Conservation (phyloP, 1,140 invertebrate genomes). For the Cyphomyrmex costatus region DNA sequence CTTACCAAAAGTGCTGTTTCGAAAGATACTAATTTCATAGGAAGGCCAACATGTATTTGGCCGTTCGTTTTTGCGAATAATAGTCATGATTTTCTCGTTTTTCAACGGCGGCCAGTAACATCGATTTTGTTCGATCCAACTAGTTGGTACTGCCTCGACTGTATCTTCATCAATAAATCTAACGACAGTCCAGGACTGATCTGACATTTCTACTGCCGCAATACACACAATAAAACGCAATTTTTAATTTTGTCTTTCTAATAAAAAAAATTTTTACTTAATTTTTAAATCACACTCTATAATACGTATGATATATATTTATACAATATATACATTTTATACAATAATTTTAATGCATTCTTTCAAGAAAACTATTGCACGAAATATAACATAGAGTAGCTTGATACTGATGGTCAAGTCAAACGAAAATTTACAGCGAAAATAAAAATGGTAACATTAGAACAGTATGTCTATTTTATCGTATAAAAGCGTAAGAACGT, state of each 20-base stretch:
- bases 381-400: neutral
- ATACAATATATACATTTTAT: neutral
- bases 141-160: slow-evolving; percentile 5
- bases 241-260: neutral
- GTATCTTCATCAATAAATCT: slow-evolving; percentile 21
- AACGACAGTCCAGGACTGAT: slow-evolving; percentile 2
- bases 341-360: neutral
- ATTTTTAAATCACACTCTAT: neutral
- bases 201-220: neutral
- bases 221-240: neutral
- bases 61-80: neutral
- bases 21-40: slow-evolving; percentile 8
- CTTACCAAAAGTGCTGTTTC: slow-evolving; percentile 21
- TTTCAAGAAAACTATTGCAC: neutral
- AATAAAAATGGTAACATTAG: slow-evolving; percentile 2
- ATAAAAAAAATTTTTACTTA: neutral
- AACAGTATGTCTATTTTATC: neutral
- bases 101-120: slow-evolving; percentile 11
- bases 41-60: slow-evolving; percentile 19
- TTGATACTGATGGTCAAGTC: neutral
- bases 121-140: slow-evolving; percentile 2
- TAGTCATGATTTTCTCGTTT: neutral
- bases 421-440: neutral
- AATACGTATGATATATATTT: too few species aligned
- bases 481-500: neutral